Percentiles rank a stretch among this genome's conserved stretches.
Conservation (phyloP, 2,888 invertebrate species). For the Nephrotoma appendiculata region DNA sequence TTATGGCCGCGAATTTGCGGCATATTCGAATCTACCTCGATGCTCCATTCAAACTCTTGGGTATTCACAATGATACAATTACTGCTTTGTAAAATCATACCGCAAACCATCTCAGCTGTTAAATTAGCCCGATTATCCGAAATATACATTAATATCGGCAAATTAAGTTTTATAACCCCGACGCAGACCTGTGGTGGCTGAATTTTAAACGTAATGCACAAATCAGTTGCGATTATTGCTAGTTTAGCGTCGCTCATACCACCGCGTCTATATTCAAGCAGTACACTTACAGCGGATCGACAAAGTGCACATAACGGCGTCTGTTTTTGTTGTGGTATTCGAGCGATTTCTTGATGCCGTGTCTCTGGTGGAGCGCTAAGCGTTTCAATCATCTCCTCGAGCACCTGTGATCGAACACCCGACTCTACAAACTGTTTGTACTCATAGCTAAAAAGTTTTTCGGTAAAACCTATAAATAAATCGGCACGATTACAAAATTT, state of each 20-base stretch:
- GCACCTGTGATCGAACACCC: background rate
- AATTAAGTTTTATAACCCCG: constrained; percentile 42
- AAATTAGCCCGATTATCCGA: constrained; percentile 38
- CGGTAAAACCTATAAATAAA: background rate
- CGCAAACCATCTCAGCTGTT: constrained; percentile 33
- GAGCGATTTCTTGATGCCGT: constrained; percentile 16
- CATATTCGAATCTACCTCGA: constrained; percentile 16
- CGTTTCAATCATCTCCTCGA: background rate
- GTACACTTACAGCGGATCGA: constrained; percentile 19
- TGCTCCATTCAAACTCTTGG: constrained; percentile 21
- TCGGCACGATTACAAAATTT: background rate
- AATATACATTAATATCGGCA: constrained; percentile 38
- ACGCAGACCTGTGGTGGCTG: constrained; percentile 43
- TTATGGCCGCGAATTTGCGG: background rate
- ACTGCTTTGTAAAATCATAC: constrained; percentile 22
- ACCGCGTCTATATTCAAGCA: constrained; percentile 30
- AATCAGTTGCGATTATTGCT: constrained; percentile 26
- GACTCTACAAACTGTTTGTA: background rate
- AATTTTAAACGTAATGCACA: constrained; percentile 43
- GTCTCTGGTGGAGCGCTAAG: background rate
- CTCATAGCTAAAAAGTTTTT: background rate
- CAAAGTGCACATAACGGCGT: constrained; percentile 23
- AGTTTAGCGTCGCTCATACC: constrained; percentile 36
- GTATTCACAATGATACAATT: constrained; percentile 19
- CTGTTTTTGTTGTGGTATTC: constrained; percentile 18